phyloP scores from a whole-genome alignment of 2,888 invertebrate species.

The Pollenia labialis region DNA sequence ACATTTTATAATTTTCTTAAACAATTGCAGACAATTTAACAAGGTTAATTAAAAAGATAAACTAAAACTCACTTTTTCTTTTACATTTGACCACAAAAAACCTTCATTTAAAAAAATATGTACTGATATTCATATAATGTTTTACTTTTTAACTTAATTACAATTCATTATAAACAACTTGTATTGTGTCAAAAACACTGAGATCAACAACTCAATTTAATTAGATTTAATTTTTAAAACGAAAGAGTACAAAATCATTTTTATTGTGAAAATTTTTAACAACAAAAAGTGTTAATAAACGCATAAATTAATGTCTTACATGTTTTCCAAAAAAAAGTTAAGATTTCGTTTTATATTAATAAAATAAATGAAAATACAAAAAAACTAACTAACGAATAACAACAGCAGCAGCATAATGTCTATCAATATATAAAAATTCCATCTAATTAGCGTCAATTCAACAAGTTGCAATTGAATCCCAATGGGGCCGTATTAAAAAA shows the following conservation, averaged over 20 bases:
- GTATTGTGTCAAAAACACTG: slow-evolving; percentile 48
- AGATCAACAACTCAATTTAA: slow-evolving; percentile 66
- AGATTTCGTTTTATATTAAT: slow-evolving; percentile 50
- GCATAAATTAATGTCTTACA: slow-evolving; percentile 58
- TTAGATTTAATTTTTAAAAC: slow-evolving; percentile 49
- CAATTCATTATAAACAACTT: slow-evolving; percentile 52
- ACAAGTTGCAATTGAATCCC: slow-evolving; percentile 68
- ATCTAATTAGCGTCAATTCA: slow-evolving; percentile 71
- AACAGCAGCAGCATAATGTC: slow-evolving; percentile 33
- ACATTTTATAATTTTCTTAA: no score
- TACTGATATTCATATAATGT: not conserved
- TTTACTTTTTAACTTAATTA: slow-evolving; percentile 45
- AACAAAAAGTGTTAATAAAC: slow-evolving; percentile 65
- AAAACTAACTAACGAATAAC: slow-evolving; percentile 12
- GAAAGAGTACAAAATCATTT: not conserved
- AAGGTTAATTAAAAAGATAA: slow-evolving; percentile 6
- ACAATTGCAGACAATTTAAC: slow-evolving; percentile 45
- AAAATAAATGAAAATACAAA: not conserved
- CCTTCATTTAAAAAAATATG: slow-evolving; percentile 19
- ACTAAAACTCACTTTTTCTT: not conserved
- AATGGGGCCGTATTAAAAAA: slow-evolving; percentile 52
- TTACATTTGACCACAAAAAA: slow-evolving; percentile 27
- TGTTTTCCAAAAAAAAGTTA: slow-evolving; percentile 40
- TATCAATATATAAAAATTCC: slow-evolving; percentile 59
- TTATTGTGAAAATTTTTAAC: not conserved